Evolutionary conservation across 2,797 vertebrate genomes (phyloP), one percentile per base, ranked within the genome.

Genomic region (Falco cherrug): DNA sequence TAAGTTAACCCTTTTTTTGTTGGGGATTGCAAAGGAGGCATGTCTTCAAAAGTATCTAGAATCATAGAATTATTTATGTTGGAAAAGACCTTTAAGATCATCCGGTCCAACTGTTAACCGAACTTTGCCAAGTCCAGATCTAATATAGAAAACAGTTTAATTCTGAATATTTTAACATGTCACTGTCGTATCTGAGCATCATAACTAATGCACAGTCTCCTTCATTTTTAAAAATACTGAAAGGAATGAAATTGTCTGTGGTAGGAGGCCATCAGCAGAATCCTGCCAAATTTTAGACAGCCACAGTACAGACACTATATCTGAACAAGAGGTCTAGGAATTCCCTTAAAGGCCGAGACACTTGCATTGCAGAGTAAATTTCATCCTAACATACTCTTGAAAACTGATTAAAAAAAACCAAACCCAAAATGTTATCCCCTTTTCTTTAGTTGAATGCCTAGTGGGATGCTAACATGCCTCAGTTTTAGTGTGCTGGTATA

Each of bases 151-250:
- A 73, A 9, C 9, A 54, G 3, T 41, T 57, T 11, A 1, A 54
- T 67, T 68, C 31, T 73, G 28, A 73, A 13, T 29, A 31, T 3
- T 4, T 77, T 41, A 47, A 20, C 9, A 13, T 3, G 1, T 63
- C 25, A 48, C 31, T 0, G 0, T 45, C 29, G 16, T n/a, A 25
- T 35, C 11, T 19, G 19, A 60, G 11, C 13, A 60, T 69, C 17
- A 63, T n/a, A 84, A 69, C 3, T 8, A 82, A 13, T n/a, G 17
- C n/a, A 57, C 5, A 47, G 13, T 15, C 3, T 54, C 25, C 35
- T 60, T 29, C 18, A 3, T 35, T 22, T 48, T 41, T 76, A 57
- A 51, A 12, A 92, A n/a, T 53, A n/a, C 13, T 60, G 48, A 29
- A 79, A 80, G 3, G 6, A 37, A n/a, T 41, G 1, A 78, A 74